These are phyloP conservation scores for Mythimna loreyi DNA, from an alignment of 2,888 invertebrate species.

Conservation along the genomic window DNA sequence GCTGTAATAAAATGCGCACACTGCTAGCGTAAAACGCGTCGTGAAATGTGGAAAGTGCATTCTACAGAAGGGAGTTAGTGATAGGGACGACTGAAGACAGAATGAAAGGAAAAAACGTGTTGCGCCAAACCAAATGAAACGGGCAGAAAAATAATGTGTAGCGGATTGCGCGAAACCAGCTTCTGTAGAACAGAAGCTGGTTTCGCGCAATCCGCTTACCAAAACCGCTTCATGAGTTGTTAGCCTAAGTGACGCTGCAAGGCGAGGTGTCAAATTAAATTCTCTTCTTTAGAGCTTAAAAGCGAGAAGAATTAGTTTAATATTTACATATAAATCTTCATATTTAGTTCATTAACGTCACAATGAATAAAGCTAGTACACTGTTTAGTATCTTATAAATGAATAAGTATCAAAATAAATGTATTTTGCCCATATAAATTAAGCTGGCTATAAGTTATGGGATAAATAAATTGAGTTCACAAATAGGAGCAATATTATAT, in stretches of 20 bases:
- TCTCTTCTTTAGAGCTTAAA: not conserved
- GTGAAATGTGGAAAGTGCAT: no score
- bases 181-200: no score
- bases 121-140: no score
- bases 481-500: conserved; percentile 42
- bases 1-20: no score
- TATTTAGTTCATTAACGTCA: conserved; percentile 24
- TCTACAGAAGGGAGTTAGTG: no score
- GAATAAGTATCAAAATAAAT: conserved; percentile 26
- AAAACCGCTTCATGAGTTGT: no score
- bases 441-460: conserved; percentile 43
- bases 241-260: not conserved
- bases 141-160: no score
- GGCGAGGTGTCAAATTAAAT: conserved; percentile 27
- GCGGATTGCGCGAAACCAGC: no score
- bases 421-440: conserved; percentile 38
- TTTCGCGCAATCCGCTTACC: no score
- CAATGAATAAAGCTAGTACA: not conserved
- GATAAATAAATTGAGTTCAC: conserved; percentile 43
- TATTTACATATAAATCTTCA: conserved; percentile 13
- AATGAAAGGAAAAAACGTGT: no score
- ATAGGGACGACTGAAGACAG: no score
- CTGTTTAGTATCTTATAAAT: conserved; percentile 5
- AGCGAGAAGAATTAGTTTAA: conserved; percentile 7
- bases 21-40: no score